Evolutionary conservation across 2,113 vertebrate species (phyloP).

Genomic region (Platysternon megacephalum): DNA sequence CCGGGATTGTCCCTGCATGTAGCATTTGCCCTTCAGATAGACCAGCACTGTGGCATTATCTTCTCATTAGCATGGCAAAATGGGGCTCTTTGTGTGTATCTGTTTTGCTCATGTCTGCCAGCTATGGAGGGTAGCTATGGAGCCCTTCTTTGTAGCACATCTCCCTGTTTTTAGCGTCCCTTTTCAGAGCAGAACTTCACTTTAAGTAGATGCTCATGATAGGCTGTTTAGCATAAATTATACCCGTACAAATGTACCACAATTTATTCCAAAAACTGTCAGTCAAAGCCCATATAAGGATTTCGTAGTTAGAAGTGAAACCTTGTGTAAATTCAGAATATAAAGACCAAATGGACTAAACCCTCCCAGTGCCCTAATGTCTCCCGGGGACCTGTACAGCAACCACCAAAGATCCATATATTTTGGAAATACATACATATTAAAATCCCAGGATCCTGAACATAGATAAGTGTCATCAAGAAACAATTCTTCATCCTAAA

Average conservation of each 20-base stretch:
- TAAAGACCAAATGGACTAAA: not conserved
- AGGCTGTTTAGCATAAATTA: not conserved
- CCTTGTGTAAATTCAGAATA: accelerated
- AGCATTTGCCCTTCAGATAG: not conserved
- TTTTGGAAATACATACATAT: not conserved
- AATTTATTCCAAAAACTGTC: not conserved
- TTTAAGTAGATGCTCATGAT: not conserved
- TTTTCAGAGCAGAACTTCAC: not conserved
- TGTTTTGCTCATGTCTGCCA: not conserved
- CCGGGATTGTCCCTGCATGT: not conserved
- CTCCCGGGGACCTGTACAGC: not conserved
- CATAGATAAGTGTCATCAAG: not conserved
- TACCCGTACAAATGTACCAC: too few relatives aligned
- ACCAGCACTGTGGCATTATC: too few relatives aligned
- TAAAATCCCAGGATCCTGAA: not conserved
- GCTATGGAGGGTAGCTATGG: not conserved
- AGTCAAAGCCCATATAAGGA: not conserved
- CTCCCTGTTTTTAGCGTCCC: not conserved
- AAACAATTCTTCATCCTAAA: not conserved
- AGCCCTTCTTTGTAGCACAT: too few relatives aligned
- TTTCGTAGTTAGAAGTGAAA: not conserved
- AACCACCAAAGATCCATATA: not conserved
- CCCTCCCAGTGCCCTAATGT: not conserved
- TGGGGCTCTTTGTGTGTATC: not conserved
- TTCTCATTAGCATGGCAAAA: not conserved